Evolutionary conservation across 2,888 invertebrate genomes (phyloP).

Genomic region (Diarsia brunnea): DNA sequence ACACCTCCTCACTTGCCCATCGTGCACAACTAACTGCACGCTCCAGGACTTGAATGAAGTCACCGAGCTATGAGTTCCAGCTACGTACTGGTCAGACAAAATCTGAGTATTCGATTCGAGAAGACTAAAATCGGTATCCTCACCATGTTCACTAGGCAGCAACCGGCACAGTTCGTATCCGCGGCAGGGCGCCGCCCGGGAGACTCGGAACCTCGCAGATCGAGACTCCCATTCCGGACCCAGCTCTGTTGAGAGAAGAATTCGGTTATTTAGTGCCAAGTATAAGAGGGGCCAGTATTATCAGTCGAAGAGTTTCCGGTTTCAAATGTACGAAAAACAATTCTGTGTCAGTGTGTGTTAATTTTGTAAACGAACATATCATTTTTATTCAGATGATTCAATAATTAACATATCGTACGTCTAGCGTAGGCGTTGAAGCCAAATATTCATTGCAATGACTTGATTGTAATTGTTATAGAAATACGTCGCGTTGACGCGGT

Average conservation of each 20-base stretch:
- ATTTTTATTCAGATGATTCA: neutral
- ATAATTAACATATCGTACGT: neutral
- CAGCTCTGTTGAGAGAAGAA: slow-evolving; percentile 66
- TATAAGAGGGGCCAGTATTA: neutral
- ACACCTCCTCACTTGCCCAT: too few relatives aligned
- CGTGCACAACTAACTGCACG: too few relatives aligned
- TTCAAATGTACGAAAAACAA: neutral
- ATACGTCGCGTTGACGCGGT: neutral
- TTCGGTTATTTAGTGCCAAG: neutral
- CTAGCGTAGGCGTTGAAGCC: neutral
- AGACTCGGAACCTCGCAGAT: slow-evolving; percentile 76
- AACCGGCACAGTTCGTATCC: slow-evolving; percentile 83
- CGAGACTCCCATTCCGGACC: slow-evolving; percentile 71
- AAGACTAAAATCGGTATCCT: neutral
- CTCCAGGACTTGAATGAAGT: too few relatives aligned
- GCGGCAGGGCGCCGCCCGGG: slow-evolving; percentile 82
- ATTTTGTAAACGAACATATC: neutral
- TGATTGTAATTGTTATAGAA: too few relatives aligned
- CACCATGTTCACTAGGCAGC: slow-evolving; percentile 76
- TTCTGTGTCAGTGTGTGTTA: neutral
- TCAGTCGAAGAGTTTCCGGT: neutral
- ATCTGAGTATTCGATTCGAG: too few relatives aligned
- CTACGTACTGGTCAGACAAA: too few relatives aligned
- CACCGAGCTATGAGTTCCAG: too few relatives aligned
- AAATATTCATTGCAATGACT: neutral